phyloP scores from a whole-genome alignment of 2,113 vertebrate genomes.

The Podilymbus podiceps region DNA sequence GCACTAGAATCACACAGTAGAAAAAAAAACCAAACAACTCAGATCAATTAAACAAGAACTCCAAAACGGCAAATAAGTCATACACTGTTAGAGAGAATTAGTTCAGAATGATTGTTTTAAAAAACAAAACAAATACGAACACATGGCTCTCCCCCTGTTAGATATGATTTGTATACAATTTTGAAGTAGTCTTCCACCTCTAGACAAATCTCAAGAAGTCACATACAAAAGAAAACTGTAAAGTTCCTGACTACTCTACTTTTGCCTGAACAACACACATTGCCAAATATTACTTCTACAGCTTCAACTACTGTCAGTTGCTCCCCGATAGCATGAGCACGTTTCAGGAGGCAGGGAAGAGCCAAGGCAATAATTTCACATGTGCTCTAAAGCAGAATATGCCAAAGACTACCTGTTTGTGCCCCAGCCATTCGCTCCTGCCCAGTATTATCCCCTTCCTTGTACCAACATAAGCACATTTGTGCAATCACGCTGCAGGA shows the following conservation, averaged over 20 bases:
- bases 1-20: neutral
- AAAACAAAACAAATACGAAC: neutral
- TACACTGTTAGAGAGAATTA: neutral
- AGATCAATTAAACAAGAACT: neutral
- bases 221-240: neutral
- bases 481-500: neutral
- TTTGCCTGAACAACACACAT: neutral
- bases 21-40: neutral
- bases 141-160: neutral
- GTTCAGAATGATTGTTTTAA: neutral
- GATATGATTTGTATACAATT: neutral
- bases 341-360: neutral
- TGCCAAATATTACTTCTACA: neutral
- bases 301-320: neutral
- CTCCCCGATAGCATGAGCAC: neutral
- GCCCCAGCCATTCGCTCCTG: neutral
- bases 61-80: neutral
- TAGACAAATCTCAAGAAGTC: neutral
- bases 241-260: neutral
- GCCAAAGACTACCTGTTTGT: neutral
- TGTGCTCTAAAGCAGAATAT: neutral
- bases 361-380: neutral
- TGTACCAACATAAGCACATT: neutral
- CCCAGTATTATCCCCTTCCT: neutral
- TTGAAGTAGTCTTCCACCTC: neutral